Evolutionary conservation across 2,113 vertebrate species (phyloP), one percentile per base, ranked within the genome.

Genomic region (Pedetes capensis): DNA sequence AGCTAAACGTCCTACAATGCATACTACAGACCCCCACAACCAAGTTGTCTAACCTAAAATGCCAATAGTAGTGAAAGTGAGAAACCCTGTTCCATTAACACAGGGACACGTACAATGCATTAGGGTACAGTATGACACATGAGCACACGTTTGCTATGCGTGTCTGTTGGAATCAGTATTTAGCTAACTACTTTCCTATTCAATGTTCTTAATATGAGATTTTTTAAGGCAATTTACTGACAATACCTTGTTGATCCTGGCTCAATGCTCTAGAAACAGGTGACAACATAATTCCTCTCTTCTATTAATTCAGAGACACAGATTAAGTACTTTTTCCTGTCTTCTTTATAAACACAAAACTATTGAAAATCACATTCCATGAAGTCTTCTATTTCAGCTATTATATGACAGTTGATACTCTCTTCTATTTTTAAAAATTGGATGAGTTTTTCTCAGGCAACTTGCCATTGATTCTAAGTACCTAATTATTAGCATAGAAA

Each of bases 301-400:
- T 94, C 85, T 74, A 85, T 87, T 63, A 87, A 74, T 81, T 90
- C 20, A 72, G 25, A 89, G 17, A 49, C 37, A 93, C 55, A 79
- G 78, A 53, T 51, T 37, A 79, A 80, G 68, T 66, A 27, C 12
- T 93, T 92, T 63, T 4, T 13, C n/a, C 4, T 12, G 9, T 68
- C 1, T 75, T 80, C 51, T 47, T 92, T 57, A 76, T 8, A 49
- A 84, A 86, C 53, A 8, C 37, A 64, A 55, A 55, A 49, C 39
- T 64, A 34, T 17, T 92, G 74, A 87, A 93, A 87, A 69, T n/a
- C 10, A 4, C 55, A 69, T 68, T 81, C 78, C 32, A 83, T 27
- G n/a, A 59, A 51, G 34, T 87, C 51, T 34, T 91, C 69, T 78
- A 49, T 59, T 63, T 84, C n/a, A 91, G 47, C 14, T n/a, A 22